Evolutionary conservation across 2,888 invertebrate species (phyloP), one percentile per base, ranked within the genome.

Genomic region (Serrognathus titanus): DNA sequence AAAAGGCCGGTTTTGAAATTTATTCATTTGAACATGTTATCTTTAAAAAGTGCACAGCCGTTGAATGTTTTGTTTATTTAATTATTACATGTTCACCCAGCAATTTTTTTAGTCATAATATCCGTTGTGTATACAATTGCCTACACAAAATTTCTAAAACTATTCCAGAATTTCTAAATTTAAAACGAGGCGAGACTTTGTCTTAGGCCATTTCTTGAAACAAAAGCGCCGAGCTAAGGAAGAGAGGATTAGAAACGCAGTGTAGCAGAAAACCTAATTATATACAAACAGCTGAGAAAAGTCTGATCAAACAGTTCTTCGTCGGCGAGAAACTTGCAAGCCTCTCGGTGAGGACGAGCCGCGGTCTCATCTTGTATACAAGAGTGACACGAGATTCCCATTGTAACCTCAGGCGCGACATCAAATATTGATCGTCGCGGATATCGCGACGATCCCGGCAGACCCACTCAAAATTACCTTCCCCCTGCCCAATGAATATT

Each of bases 401-500:
- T 61, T 63, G 62, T 61, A 51, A 53, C 61, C 59, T 38, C 51
- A 24, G 57, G 62, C 48, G 48, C 50, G 58, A 59, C 54, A 61
- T 61, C 43, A 55, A 64, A 56, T 63, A 46, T 59, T 56, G 61
- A 59, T 48, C 43, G 58, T 48, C 48, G 50, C 51, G 47, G 20
- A 31, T 36, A 41, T 52, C 49, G 35, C 20, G 41, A 48, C 38
- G 47, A 41, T 31, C 48, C 38, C 36, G 47, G 20, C 43, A 53
- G 37, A 50, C 47, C 43, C 12, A 38, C 55, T 50, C 56, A 59
- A 61, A 59, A 47, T 49, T 63, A 50, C 45, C 51, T 57, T 54
- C 53, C 57, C 43, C 55, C 37, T 48, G 56, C 45, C 60, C 62
- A 59, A 61, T 62, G 64, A 64, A 64, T 64, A 64, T 64, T 64